phyloP scores from a whole-genome alignment of 2,113 vertebrate genomes.

The Prolemur simus region DNA sequence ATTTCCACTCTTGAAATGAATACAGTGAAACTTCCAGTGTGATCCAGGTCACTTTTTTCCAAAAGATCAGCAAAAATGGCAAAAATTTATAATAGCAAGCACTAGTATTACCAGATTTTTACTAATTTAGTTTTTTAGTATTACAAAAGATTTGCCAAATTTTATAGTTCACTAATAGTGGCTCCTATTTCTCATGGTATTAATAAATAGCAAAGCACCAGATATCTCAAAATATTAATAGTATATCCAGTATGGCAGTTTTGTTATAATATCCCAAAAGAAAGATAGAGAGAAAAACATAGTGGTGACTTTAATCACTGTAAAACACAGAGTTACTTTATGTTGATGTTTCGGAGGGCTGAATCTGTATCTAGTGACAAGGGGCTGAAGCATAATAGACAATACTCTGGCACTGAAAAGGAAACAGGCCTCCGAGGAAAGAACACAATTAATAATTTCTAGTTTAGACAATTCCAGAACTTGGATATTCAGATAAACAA shows the following conservation, averaged over 20 bases:
- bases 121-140: conserved; percentile 40
- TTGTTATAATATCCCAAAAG: neutral
- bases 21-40: conserved; percentile 80
- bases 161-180: conserved; percentile 21
- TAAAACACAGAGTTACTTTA: neutral
- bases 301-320: neutral
- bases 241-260: neutral
- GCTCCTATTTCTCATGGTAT: conserved; percentile 34
- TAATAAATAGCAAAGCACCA: conserved; percentile 52
- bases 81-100: conserved; percentile 51
- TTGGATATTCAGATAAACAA: neutral
- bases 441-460: neutral
- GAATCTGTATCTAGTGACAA: neutral
- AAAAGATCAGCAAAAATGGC: conserved; percentile 49
- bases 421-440: neutral
- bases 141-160: conserved; percentile 32
- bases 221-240: conserved; percentile 9
- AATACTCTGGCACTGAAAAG: neutral
- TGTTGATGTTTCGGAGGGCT: neutral
- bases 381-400: neutral
- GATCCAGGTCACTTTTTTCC: conserved; percentile 62
- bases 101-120: conserved; percentile 14
- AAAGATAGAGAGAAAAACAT: neutral
- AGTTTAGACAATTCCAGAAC: neutral
- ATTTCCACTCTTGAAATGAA: conserved; percentile 59